Conservation (phyloP, 1,140 invertebrate genomes). For the Berghia stephanieae region DNA sequence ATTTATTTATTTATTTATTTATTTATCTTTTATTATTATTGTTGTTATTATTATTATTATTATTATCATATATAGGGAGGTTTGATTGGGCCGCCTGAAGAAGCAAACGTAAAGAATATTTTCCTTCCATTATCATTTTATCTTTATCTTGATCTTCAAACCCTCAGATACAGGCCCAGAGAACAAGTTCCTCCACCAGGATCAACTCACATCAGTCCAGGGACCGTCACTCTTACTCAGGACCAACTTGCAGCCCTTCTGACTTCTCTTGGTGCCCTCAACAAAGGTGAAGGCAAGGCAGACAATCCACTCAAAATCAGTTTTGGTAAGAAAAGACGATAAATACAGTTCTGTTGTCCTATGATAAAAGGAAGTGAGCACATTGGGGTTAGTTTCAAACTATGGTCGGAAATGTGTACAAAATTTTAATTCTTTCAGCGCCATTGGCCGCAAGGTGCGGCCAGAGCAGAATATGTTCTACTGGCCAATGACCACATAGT, state of each 20-base stretch:
- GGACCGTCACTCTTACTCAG: constrained; percentile 61
- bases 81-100: no score
- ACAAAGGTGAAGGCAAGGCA: constrained; percentile 48
- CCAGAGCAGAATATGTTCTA: no score
- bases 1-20: no score
- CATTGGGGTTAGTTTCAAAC: no score
- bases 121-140: background rate
- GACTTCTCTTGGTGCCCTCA: constrained; percentile 52
- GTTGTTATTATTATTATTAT: background rate
- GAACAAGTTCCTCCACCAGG: background rate
- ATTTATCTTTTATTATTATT: no score
- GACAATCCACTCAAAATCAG: constrained; percentile 49
- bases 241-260: constrained; percentile 62
- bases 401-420: no score
- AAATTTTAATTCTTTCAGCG: no score
- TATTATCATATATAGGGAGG: background rate
- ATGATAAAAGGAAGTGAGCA: background rate
- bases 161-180: constrained; percentile 15
- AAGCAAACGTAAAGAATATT: background rate
- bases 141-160: background rate
- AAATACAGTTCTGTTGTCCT: background rate
- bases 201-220: constrained; percentile 24
- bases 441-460: no score
- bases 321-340: constrained; percentile 41
- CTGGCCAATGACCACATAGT: no score